Percentiles rank a stretch among this genome's conserved stretches.
Evolutionary conservation across 2,113 vertebrate genomes (phyloP).

Genomic region (Chiloscyllium plagiosum): DNA sequence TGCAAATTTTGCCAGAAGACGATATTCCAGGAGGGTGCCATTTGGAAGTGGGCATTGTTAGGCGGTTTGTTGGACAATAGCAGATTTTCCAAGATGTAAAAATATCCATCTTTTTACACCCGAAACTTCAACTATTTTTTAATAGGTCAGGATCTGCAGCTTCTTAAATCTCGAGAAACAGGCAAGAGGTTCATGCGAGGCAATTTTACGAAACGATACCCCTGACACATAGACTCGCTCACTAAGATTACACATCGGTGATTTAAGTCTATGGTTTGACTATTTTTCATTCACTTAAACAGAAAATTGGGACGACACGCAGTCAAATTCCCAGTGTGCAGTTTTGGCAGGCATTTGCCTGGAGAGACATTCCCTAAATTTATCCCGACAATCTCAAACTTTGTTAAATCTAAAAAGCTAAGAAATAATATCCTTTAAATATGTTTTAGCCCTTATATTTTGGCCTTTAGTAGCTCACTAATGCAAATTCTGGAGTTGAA

Average conservation of each 20-base stretch:
- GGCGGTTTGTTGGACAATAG: background rate
- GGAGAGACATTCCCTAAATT: background rate
- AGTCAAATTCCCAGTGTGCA: background rate
- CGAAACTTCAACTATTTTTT: background rate
- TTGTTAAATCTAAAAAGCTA: conserved; percentile 7
- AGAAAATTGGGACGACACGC: background rate
- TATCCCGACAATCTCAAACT: background rate
- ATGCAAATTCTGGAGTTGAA: conserved; percentile 28
- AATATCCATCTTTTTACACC: background rate
- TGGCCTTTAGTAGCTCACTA: background rate
- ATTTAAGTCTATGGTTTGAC: background rate
- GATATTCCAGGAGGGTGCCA: background rate
- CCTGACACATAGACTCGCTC: background rate
- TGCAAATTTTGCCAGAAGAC: background rate
- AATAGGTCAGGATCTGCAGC: background rate
- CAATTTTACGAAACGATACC: background rate
- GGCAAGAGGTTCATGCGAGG: background rate
- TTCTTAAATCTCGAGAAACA: background rate
- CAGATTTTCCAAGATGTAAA: background rate
- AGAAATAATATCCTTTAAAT: conserved; percentile 11
- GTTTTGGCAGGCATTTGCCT: background rate
- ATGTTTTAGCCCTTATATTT: background rate
- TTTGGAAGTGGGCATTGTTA: background rate
- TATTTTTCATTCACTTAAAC: background rate
- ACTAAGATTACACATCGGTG: background rate